Evolutionary conservation across 1,140 invertebrate genomes (phyloP), one percentile per base, ranked within the genome.

Genomic region (Solenopsis invicta): DNA sequence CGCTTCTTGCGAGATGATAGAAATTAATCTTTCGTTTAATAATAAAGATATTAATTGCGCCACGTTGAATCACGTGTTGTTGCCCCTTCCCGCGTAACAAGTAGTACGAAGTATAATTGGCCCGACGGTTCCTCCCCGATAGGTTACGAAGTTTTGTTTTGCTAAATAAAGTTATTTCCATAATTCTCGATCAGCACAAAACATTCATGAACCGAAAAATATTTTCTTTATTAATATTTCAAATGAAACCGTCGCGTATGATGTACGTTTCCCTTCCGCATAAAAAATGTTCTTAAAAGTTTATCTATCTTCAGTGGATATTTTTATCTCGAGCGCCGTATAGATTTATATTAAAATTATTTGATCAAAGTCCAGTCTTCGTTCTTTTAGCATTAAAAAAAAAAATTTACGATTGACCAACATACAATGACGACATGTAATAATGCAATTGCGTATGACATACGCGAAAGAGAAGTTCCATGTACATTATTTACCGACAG

Each of bases 401-500:
- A 52, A 34, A 72, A 52, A 41, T 41, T 41, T 41, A 41, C 41
- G 8, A 6, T 41, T 41, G 41, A 41, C 8, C 5, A 41, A 41
- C 4, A 41, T 41, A 59, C 18, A 24, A 18, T 52, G n/a, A 62
- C 0, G 13, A 81, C 8, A 50, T 1, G 5, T 45, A 29, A 29
- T 5, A 18, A 67, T 10, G 29, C 1, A 5, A 67, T 21, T 12
- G 41, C 37, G 13, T 16, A 8, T 41, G 41, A 21, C 5, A 10
- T 34, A 62, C 10, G 8, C 6, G 1, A 50, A 2, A 34, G 21
- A 56, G 21, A 34, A 56, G 37, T 69, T 45, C 37, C 21, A n/a
- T 81, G n/a, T 64, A 37, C 41, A n/a, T 56, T 69, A 81, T 71
- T 81, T 81, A 81, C 52, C 78, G 78, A 81, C 78, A 45, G 66